Conservation (phyloP, 1,140 invertebrate species). For the Colletes latitarsis region DNA sequence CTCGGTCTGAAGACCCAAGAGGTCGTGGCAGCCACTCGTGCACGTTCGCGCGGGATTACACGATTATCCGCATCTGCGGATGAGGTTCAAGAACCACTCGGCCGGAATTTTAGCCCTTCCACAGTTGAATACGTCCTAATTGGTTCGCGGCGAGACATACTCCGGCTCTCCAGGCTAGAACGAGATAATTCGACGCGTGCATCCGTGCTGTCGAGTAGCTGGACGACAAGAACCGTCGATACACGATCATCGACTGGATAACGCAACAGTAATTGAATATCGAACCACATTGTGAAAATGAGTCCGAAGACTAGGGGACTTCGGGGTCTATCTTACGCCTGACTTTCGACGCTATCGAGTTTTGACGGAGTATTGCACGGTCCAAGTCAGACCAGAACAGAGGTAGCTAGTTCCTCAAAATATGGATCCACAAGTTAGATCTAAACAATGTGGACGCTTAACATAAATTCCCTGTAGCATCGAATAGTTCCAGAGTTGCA, state of each 20-base stretch:
- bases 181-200: constrained; percentile 25
- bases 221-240: constrained; percentile 1
- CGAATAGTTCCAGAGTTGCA: too few relatives aligned
- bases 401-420: too few relatives aligned
- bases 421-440: too few relatives aligned
- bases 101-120: constrained; percentile 67
- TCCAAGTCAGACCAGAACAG: too few relatives aligned
- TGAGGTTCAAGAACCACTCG: constrained; percentile 72
- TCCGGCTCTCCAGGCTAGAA: constrained; percentile 30
- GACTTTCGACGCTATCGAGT: too few relatives aligned
- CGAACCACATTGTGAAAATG: too few relatives aligned
- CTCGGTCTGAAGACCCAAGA: constrained; percentile 33
- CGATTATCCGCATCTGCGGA: constrained; percentile 70
- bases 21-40: constrained; percentile 55
- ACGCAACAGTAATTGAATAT: constrained; percentile 10
- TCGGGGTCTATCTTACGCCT: too few relatives aligned
- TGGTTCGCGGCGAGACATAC: constrained; percentile 63
- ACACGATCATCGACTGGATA: neutral
- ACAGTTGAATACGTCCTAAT: constrained; percentile 70
- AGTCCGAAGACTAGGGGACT: too few relatives aligned
- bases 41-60: constrained; percentile 62
- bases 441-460: too few relatives aligned
- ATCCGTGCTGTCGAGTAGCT: constrained; percentile 3
- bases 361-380: too few relatives aligned
- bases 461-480: too few relatives aligned